Evolutionary conservation across 2,113 vertebrate genomes (phyloP).

Genomic region (Phycodurus eques): DNA sequence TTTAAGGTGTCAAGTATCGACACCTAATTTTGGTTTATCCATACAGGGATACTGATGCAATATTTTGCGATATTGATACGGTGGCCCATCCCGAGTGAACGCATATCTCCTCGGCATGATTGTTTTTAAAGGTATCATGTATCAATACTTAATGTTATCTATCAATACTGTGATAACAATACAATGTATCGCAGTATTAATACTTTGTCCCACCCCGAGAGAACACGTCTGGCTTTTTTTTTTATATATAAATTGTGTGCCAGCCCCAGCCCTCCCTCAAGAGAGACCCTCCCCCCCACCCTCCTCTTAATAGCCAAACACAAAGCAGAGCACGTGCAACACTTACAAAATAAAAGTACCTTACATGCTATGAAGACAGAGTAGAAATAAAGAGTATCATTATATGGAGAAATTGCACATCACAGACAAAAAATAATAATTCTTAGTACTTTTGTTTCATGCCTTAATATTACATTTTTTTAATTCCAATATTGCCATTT

Average conservation of each 20-base stretch:
- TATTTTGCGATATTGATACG: not conserved
- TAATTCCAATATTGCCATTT: slow-evolving; percentile 41
- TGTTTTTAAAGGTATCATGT: not conserved
- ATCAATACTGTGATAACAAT: not conserved
- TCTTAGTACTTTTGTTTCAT: slow-evolving; percentile 47
- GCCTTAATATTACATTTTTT: slow-evolving; percentile 50
- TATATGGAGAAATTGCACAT: slow-evolving; percentile 51
- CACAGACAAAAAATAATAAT: not conserved
- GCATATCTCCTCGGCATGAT: not conserved
- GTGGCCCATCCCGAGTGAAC: not conserved
- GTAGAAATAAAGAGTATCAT: slow-evolving; percentile 36
- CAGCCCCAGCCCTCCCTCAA: not conserved
- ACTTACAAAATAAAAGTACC: slow-evolving; percentile 27
- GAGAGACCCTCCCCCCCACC: not conserved
- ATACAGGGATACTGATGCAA: not conserved
- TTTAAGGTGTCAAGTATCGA: too few relatives aligned
- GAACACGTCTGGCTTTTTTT: not conserved
- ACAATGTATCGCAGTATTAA: not conserved
- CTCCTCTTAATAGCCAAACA: slow-evolving; percentile 10
- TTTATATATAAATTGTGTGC: not conserved
- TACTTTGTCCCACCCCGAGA: not conserved
- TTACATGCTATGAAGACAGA: slow-evolving; percentile 30
- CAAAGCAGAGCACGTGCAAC: slow-evolving; percentile 24
- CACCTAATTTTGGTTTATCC: too few relatives aligned
- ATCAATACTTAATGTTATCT: not conserved